Percentiles rank a stretch among this genome's conserved stretches.
These are phyloP conservation scores for Chaetodon trifascialis DNA, from an alignment of 2,113 vertebrate species.

Conservation along the genomic window DNA sequence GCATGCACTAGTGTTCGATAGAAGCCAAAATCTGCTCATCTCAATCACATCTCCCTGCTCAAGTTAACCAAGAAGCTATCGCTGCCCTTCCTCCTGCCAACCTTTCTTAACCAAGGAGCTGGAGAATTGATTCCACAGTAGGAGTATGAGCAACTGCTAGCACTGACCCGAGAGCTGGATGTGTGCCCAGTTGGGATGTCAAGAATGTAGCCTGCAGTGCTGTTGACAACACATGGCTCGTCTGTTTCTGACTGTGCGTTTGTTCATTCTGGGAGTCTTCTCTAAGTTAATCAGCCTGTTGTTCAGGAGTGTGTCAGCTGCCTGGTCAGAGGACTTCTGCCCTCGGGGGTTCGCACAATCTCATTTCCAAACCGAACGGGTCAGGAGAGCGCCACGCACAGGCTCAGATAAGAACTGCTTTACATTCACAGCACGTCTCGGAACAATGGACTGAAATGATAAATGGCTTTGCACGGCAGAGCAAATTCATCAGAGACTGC, in stretches of 20 bases:
- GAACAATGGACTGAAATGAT: constrained; percentile 53
- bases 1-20: constrained; percentile 19
- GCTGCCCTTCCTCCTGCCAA: neutral
- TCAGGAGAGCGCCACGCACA: constrained; percentile 36
- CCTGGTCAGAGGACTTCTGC: constrained; percentile 74
- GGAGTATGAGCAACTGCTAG: constrained; percentile 64
- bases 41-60: constrained; percentile 44
- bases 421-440: constrained; percentile 46
- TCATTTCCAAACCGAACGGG: constrained; percentile 38
- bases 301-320: constrained; percentile 80
- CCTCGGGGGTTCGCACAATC: constrained; percentile 51
- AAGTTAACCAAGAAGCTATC: constrained; percentile 46
- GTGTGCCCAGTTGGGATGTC: constrained; percentile 61
- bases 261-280: constrained; percentile 61
- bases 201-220: constrained; percentile 72
- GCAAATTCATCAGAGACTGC: constrained; percentile 53
- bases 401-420: constrained; percentile 46
- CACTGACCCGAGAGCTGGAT: constrained; percentile 65
- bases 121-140: constrained; percentile 60
- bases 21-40: constrained; percentile 40
- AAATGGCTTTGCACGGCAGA: constrained; percentile 44
- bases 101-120: constrained; percentile 53
- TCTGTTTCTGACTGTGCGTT: constrained; percentile 67
- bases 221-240: constrained; percentile 75
- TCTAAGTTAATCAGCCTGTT: constrained; percentile 74